Conservation (phyloP, 2,888 invertebrate species). For the Xylophagus ater region DNA sequence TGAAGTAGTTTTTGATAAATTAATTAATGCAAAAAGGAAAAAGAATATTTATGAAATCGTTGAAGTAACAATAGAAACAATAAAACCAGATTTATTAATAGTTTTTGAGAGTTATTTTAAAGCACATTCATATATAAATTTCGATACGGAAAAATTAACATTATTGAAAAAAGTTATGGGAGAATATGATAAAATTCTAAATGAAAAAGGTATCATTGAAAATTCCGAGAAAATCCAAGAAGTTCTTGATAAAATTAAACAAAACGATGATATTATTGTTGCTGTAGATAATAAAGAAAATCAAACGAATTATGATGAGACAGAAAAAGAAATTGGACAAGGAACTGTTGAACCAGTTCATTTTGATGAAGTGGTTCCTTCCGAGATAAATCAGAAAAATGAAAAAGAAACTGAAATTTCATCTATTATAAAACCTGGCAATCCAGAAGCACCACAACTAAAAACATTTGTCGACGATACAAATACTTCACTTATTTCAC, state of each 20-base stretch:
- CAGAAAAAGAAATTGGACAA: conserved; percentile 4
- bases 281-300: conserved; percentile 1
- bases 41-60: too few species aligned
- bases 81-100: not conserved
- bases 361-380: not conserved
- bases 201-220: not conserved
- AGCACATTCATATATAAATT: too few species aligned
- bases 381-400: not conserved
- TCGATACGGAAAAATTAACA: too few species aligned
- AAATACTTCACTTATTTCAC: conserved; percentile 41
- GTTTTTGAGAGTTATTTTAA: not conserved
- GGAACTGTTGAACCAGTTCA: conserved; percentile 13
- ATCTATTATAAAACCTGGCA: not conserved
- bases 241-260: not conserved
- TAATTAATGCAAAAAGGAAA: too few species aligned
- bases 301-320: too few species aligned
- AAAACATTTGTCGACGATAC: conserved; percentile 10
- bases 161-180: not conserved
- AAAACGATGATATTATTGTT: conserved; percentile 9
- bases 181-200: not conserved
- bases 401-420: conserved; percentile 1
- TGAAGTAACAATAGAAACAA: not conserved
- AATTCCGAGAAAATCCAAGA: not conserved
- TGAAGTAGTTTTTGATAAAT: too few species aligned
- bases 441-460: not conserved